Evolutionary conservation across 2,113 vertebrate genomes (phyloP), one percentile per base, ranked within the genome.

Genomic region (Gulo gulo): DNA sequence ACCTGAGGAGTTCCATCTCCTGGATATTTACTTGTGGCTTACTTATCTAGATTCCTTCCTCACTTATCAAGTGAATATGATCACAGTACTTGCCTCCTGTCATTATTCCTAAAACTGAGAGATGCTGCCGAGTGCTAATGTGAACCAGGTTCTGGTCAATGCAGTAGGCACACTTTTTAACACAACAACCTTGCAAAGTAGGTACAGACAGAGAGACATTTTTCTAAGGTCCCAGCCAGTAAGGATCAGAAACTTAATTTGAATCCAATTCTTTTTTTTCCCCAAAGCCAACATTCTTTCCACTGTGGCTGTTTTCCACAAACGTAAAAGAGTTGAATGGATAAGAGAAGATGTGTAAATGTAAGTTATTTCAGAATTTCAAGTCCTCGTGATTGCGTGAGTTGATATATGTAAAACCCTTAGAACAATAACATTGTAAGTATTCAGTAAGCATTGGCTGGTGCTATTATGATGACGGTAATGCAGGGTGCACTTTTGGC

Each of bases 321-420:
- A 92, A 57, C 69, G 16, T 69, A 20, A 63, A 95, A 69, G 21
- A 81, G 13, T 57, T 76, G 50, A 96, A 63, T 39, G 50, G 21
- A 23, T 92, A 92, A 81, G 61, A 63, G 57, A n/a, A 93, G 23
- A 24, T 86, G 16, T 74, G 31, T 55, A 95, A 80, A 83, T 80
- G 26, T 67, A 88, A 83, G 52, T 88, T 47, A 39, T 84, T 86
- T 94, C 23, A 55, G 78, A 55, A 93, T 55, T 88, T 92, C 59
- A 91, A 92, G 69, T 94, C 29, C 34, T 91, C 81, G 10, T 83
- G 74, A 84, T 89, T 45, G 92, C 73, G 50, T 81, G 45, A 95
- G 47, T 45, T 71, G 59, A 34, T 42, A 45, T 6, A 34, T 90
- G 36, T 73, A 88, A 86, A 93, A 50, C 36, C 29, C 45, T 95